Percentiles rank a stretch among this genome's conserved stretches.
Conservation (phyloP, 1,140 invertebrate genomes). For the Diachasma alloeum region DNA sequence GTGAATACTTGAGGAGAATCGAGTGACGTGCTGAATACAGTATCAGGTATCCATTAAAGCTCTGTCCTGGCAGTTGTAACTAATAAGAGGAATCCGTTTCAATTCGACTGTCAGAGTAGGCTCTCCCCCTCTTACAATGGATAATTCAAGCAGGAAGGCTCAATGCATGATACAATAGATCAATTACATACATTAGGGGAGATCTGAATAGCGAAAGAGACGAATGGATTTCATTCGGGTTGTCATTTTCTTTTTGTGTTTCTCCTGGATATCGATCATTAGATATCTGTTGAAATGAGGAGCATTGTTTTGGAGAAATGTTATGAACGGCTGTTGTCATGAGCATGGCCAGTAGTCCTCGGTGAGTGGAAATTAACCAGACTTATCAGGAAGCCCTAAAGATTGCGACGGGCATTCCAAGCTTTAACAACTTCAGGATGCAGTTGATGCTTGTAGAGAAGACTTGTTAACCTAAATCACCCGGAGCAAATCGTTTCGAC, state of each 20-base stretch:
- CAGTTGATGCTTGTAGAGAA: not conserved
- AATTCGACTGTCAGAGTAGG: not conserved
- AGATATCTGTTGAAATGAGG: too few species aligned
- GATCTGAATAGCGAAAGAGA: not conserved
- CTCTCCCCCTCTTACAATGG: slow-evolving; percentile 5
- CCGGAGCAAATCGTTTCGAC: slow-evolving; percentile 13
- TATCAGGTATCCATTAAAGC: slow-evolving; percentile 44
- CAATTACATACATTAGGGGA: slow-evolving; percentile 61
- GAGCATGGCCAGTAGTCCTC: too few species aligned
- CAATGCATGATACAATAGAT: slow-evolving; percentile 63
- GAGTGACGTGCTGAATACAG: slow-evolving; percentile 22
- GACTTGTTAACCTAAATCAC: slow-evolving; percentile 13
- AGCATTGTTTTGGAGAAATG: too few species aligned
- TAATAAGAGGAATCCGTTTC: slow-evolving; percentile 43
- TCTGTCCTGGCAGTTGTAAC: slow-evolving; percentile 50
- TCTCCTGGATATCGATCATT: not conserved
- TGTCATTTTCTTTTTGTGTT: not conserved
- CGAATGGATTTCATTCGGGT: not conserved
- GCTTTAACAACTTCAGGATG: not conserved
- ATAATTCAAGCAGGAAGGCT: slow-evolving; percentile 32
- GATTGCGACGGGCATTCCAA: not conserved
- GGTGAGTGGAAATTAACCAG: too few species aligned
- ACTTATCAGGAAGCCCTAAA: not conserved
- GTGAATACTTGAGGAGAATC: not conserved
- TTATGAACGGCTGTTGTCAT: too few species aligned